Evolutionary conservation across 2,888 invertebrate species (phyloP).

Genomic region (Miltochrista miniata): DNA sequence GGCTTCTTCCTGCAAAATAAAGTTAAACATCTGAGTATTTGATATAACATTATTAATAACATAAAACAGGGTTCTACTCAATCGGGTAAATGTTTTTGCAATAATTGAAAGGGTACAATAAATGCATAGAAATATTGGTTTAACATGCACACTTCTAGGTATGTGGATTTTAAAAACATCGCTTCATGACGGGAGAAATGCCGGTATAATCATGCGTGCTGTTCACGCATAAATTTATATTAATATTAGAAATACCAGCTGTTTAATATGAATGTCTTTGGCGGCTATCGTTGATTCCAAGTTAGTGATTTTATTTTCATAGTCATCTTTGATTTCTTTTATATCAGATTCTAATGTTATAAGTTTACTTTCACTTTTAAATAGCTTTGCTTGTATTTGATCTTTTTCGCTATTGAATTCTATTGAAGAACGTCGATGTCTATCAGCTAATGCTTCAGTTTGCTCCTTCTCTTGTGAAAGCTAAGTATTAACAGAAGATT

Average conservation of each 20-base stretch:
- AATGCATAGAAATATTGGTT: neutral
- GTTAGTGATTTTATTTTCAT: slow-evolving; percentile 84
- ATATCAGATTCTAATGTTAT: slow-evolving; percentile 77
- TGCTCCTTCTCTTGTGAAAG: slow-evolving; percentile 78
- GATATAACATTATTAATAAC: neutral
- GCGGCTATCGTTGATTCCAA: slow-evolving; percentile 83
- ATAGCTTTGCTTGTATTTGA: slow-evolving; percentile 69
- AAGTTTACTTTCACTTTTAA: slow-evolving; percentile 74
- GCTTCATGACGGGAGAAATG: neutral
- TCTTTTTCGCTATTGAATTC: slow-evolving; percentile 78
- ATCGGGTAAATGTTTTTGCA: too few species aligned
- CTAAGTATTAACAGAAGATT: slow-evolving; percentile 55
- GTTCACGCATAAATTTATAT: neutral
- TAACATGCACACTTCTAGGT: neutral
- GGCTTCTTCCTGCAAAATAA: slow-evolving; percentile 62
- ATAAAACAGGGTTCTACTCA: too few species aligned
- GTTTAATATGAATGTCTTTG: slow-evolving; percentile 85
- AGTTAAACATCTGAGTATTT: neutral
- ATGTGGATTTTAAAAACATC: slow-evolving; percentile 15
- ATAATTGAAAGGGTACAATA: neutral
- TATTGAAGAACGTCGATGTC: slow-evolving; percentile 68
- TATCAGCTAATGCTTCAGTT: slow-evolving; percentile 60
- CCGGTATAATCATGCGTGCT: neutral
- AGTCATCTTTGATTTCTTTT: slow-evolving; percentile 80
- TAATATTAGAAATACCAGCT: slow-evolving; percentile 75